Evolutionary conservation across 1,140 invertebrate species (phyloP).

Genomic region (Trichomalopsis sarcophagae): DNA sequence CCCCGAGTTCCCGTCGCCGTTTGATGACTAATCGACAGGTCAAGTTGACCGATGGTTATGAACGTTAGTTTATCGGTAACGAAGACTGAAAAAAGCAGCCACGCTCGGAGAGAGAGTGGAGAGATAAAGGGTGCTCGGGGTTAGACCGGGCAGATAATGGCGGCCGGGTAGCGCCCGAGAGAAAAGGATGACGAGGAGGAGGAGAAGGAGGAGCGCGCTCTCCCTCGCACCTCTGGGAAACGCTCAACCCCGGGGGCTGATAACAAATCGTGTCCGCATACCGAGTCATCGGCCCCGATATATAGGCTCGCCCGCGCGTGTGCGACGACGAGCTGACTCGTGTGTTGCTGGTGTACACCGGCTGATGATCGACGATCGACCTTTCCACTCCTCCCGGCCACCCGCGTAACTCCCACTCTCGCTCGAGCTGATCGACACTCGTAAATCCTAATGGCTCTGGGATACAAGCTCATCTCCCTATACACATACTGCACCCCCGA

Average conservation of each 20-base stretch:
- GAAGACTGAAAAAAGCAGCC: conserved; percentile 29
- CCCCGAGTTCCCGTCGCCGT: conserved; percentile 40
- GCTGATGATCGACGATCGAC: conserved; percentile 66
- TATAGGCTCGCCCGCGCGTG: conserved; percentile 30
- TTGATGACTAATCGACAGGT: conserved; percentile 66
- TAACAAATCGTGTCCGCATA: conserved; percentile 71
- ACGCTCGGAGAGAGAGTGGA: not conserved
- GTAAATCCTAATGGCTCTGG: conserved; percentile 53
- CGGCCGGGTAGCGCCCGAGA: conserved; percentile 44
- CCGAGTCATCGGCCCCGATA: conserved; percentile 56
- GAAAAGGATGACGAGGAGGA: conserved; percentile 51
- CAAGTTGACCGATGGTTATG: conserved; percentile 70
- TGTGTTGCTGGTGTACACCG: not conserved
- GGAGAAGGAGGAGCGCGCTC: conserved; percentile 49
- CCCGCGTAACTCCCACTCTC: not conserved
- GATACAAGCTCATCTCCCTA: conserved; percentile 1
- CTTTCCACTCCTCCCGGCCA: conserved; percentile 44
- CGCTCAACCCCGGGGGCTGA: conserved; percentile 66
- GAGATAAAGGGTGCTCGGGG: conserved; percentile 32
- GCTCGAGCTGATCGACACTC: conserved; percentile 46
- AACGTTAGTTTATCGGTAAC: conserved; percentile 48
- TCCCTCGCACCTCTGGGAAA: conserved; percentile 62
- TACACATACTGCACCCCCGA: not conserved
- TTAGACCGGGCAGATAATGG: conserved; percentile 18
- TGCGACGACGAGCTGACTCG: not conserved